Evolutionary conservation across 2,888 invertebrate genomes (phyloP).

Genomic region (Heteropelma amictum): DNA sequence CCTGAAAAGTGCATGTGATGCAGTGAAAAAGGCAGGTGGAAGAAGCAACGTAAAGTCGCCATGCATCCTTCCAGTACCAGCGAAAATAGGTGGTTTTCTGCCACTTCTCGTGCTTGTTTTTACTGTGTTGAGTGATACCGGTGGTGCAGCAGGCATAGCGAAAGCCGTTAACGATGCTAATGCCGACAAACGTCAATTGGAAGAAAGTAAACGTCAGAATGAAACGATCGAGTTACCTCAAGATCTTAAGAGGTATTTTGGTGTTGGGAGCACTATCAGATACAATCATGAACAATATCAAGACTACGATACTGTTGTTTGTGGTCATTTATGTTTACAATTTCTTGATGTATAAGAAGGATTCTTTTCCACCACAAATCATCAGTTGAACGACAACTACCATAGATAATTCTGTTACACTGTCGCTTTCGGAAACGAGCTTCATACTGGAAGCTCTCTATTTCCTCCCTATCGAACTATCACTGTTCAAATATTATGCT

Average conservation of each 20-base stretch:
- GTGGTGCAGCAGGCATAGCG: neutral
- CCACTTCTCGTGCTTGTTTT: too few relatives aligned
- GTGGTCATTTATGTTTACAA: slow-evolving; percentile 55
- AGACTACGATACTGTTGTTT: too few relatives aligned
- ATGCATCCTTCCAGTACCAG: too few relatives aligned
- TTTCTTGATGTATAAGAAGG: slow-evolving; percentile 43
- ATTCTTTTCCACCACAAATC: neutral
- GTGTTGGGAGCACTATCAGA: slow-evolving; percentile 56
- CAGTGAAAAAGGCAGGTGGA: too few relatives aligned
- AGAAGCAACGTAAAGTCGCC: too few relatives aligned
- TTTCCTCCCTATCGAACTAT: slow-evolving; percentile 63
- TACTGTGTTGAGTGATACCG: neutral
- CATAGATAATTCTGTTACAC: slow-evolving; percentile 58
- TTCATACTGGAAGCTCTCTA: slow-evolving; percentile 59
- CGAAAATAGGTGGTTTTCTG: too few relatives aligned
- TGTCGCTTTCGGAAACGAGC: slow-evolving; percentile 61
- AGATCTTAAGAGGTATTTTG: slow-evolving; percentile 48
- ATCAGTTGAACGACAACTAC: too few relatives aligned
- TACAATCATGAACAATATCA: slow-evolving; percentile 51
- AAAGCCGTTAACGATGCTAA: neutral
- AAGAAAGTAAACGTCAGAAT: too few relatives aligned
- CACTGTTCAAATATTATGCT: slow-evolving; percentile 57
- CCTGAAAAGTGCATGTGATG: neutral
- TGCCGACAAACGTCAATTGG: neutral
- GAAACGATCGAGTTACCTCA: slow-evolving; percentile 45